Conservation (phyloP, 2,888 invertebrate genomes). For the Gari tellinella region DNA sequence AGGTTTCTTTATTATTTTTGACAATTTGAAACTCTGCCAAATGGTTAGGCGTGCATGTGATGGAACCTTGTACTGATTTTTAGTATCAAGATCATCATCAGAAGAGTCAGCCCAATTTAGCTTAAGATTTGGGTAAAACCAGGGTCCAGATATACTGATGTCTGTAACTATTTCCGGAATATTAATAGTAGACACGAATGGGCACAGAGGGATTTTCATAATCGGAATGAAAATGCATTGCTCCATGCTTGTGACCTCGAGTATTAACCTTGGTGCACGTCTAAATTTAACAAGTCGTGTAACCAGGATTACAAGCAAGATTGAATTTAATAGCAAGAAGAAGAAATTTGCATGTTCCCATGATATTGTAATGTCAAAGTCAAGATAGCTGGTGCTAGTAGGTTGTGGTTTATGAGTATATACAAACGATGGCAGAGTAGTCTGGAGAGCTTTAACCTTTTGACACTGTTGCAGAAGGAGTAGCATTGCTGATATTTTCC, state of each 20-base stretch:
- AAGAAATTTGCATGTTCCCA: conserved; percentile 13
- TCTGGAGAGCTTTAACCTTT: neutral
- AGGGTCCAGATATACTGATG: neutral
- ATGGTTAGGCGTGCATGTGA: too few species aligned
- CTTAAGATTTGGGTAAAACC: neutral
- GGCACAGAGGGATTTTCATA: conserved; percentile 14
- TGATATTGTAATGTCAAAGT: conserved; percentile 1
- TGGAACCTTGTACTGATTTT: too few species aligned
- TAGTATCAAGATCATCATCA: neutral
- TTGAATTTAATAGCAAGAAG: conserved; percentile 2
- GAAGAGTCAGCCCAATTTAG: conserved; percentile 4
- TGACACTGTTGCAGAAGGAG: conserved; percentile 15
- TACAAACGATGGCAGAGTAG: conserved; percentile 22
- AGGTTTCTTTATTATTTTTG: too few species aligned
- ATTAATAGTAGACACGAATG: conserved; percentile 3
- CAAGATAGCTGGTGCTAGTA: too few species aligned
- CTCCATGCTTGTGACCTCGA: conserved; percentile 7
- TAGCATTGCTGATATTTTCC: conserved; percentile 11
- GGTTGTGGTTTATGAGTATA: conserved; percentile 8
- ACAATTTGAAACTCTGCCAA: too few species aligned
- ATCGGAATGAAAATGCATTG: conserved; percentile 9
- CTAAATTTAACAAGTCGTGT: neutral
- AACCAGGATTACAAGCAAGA: neutral
- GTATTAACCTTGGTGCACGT: conserved; percentile 1
- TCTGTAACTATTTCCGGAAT: neutral